Base-by-base conservation (phyloP, 2,888 invertebrate species). In the Agonopterix heracliana region DNA sequence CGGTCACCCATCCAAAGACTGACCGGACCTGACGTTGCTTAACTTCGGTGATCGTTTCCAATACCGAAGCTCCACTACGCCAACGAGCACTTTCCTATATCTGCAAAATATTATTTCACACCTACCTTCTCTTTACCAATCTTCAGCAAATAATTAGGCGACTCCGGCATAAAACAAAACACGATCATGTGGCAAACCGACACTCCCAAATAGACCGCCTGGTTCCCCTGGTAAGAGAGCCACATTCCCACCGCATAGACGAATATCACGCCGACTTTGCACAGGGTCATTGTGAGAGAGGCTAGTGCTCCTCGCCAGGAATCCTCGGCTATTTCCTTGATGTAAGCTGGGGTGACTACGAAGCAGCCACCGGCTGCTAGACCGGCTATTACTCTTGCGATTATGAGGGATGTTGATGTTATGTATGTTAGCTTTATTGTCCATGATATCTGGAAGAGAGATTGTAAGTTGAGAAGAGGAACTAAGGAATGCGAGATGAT, bases 91-190 rank as follows among this genome's bases (percentile, higher is more conserved):
- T n/a, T n/a, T n/a, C n/a, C n/a, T n/a, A n/a, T n/a, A n/a, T 17
- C 17, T 17, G 17, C 17, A 17, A 17, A 17, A 17, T 3, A 17
- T 17, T 17, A 2, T 17, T 26, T 5, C 26, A 26, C 17, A 57
- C 65, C 48, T 36, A 83, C 84, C 75, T 76, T 70, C 36, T 81
- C 80, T 11, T 66, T 56, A 0, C 80, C 81, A 40, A 67, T 67
- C 56, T 81, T 79, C 49, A 83, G 51, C 52, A 82, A 54, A 61
- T 71, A 80, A 54, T 78, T 80, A 0, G 84, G 84, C 0, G 84
- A 81, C 49, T 85, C 84, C 0, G 84, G 84, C 82, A 83, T 79
- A 38, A 75, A 74, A 45, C 64, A 67, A 52, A 81, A 81, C 5
- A 68, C 40, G 2, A 74, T 4, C 3, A 66, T 72, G 45, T 81